Evolutionary conservation across 2,113 vertebrate genomes (phyloP).

Genomic region (Sinocyclocheilus maitianheensis): DNA sequence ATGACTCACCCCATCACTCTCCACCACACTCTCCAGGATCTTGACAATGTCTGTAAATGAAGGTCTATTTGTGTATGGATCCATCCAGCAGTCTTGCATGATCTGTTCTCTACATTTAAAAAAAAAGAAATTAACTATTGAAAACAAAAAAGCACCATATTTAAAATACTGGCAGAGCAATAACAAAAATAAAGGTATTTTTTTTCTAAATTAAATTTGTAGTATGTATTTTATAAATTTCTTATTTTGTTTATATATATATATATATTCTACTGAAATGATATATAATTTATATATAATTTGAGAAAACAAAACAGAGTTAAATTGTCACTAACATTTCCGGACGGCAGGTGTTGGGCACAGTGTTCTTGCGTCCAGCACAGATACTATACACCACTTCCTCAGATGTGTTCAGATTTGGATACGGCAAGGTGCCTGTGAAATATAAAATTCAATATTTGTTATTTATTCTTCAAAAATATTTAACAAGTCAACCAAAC

Average conservation of each 20-base stretch:
- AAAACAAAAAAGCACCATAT: not conserved
- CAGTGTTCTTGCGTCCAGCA: slow-evolving; percentile 70
- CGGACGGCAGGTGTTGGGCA: slow-evolving; percentile 70
- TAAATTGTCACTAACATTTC: slow-evolving; percentile 70
- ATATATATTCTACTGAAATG: no score
- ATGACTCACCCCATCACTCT: slow-evolving; percentile 71
- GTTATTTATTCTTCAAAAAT: not conserved
- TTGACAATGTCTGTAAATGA: slow-evolving; percentile 67
- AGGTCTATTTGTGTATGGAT: slow-evolving; percentile 68
- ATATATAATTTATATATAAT: no score
- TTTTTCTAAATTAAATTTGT: no score
- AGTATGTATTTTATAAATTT: no score
- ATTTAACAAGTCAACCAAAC: not conserved
- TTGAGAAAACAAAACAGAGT: no score
- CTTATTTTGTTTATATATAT: no score
- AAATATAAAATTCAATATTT: slow-evolving; percentile 15
- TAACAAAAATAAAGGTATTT: no score
- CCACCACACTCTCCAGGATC: slow-evolving; percentile 70
- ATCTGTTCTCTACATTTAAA: slow-evolving; percentile 65
- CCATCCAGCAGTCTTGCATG: slow-evolving; percentile 73
- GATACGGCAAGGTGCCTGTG: slow-evolving; percentile 73
- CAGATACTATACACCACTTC: slow-evolving; percentile 73
- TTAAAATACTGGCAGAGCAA: not conserved
- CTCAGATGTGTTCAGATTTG: slow-evolving; percentile 70
- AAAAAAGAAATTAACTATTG: not conserved